phyloP scores from a whole-genome alignment of 2,113 vertebrate genomes.

The Cephalopholis sonnerati region DNA sequence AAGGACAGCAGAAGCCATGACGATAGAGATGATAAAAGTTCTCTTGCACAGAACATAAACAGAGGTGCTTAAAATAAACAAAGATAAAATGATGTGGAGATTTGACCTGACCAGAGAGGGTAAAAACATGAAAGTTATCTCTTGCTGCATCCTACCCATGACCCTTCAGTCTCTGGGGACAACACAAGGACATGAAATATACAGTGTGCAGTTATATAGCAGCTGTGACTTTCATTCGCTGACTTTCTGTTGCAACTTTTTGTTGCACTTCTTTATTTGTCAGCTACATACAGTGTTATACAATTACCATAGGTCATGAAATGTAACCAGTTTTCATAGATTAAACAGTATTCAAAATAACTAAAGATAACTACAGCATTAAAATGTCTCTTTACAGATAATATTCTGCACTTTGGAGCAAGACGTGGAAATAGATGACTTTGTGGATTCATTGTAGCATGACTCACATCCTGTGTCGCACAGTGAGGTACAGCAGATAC shows the following conservation, averaged over 20 bases:
- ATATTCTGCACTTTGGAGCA: no score
- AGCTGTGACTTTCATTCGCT: constrained; percentile 10
- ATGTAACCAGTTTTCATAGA: background rate
- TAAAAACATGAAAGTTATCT: background rate
- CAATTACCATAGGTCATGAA: background rate
- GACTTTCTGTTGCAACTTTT: background rate
- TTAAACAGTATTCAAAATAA: background rate
- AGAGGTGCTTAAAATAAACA: constrained; percentile 21
- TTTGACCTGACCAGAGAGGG: background rate
- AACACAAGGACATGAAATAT: background rate
- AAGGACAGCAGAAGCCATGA: background rate
- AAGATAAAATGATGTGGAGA: constrained; percentile 6
- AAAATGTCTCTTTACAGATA: background rate
- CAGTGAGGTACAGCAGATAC: background rate
- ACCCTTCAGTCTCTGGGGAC: constrained; percentile 2
- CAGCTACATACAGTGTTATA: background rate
- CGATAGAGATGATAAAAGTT: background rate
- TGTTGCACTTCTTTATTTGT: background rate
- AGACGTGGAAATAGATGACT: no score
- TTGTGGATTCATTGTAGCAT: background rate
- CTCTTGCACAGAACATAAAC: background rate
- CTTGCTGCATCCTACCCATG: background rate
- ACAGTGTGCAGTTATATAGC: background rate
- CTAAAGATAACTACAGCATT: background rate
- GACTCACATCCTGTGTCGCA: background rate